Conservation (phyloP, 2,888 invertebrate genomes). For the Odontocerum albicorne region DNA sequence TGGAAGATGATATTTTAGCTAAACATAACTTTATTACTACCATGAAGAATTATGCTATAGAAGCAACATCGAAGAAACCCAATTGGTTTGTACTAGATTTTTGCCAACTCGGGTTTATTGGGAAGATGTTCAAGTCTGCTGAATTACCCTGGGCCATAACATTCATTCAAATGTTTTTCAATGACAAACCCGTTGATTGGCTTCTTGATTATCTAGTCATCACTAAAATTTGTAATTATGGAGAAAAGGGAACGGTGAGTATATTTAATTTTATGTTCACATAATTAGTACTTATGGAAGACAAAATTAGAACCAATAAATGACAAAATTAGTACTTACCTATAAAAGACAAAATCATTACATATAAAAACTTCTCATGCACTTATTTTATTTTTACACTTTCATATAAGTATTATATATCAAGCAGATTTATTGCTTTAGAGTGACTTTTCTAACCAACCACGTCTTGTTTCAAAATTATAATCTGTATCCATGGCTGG, state of each 20-base stretch:
- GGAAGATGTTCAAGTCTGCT: conserved; percentile 89
- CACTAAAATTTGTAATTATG: conserved; percentile 81
- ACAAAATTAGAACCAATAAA: too few relatives aligned
- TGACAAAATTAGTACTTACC: too few relatives aligned
- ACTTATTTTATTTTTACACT: too few relatives aligned
- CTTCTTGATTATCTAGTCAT: conserved; percentile 85
- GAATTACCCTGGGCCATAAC: conserved; percentile 85
- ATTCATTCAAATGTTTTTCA: conserved; percentile 94
- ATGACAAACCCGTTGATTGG: conserved; percentile 97
- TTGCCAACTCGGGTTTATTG: conserved; percentile 93
- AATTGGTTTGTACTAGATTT: conserved; percentile 93
- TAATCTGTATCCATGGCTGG: too few relatives aligned
- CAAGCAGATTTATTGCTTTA: too few relatives aligned
- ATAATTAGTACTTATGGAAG: too few relatives aligned
- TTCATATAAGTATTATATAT: too few relatives aligned
- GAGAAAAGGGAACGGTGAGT: conserved; percentile 72
- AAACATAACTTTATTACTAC: conserved; percentile 81
- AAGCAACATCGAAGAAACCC: conserved; percentile 68
- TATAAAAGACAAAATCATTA: too few relatives aligned
- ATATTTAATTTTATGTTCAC: background rate
- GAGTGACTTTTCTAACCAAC: too few relatives aligned
- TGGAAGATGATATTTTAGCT: conserved; percentile 93
- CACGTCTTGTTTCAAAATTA: too few relatives aligned
- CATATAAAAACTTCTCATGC: too few relatives aligned
- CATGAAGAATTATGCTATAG: conserved; percentile 81